These are phyloP conservation scores for Drosophila biarmipes DNA, from an alignment of 1,140 invertebrate species.

Conservation along the genomic window DNA sequence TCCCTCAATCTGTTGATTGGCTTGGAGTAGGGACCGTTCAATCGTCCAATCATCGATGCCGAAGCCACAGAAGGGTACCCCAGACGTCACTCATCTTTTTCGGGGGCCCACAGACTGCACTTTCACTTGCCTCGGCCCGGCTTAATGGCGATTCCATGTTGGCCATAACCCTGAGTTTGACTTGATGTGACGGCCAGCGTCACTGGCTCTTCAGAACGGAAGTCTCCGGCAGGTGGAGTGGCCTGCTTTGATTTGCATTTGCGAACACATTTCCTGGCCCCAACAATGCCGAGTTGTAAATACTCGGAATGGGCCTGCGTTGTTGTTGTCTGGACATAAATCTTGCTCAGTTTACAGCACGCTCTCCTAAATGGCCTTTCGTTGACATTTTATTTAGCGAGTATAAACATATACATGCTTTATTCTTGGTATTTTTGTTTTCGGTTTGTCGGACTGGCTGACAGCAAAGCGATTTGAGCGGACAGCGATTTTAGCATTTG, in stretches of 20 bases:
- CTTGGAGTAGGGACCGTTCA: neutral
- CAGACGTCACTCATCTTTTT: constrained; percentile 23
- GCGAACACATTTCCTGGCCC: constrained; percentile 10
- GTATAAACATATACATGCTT: constrained; percentile 34
- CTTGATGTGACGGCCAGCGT: constrained; percentile 12
- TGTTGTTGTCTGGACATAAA: constrained; percentile 66
- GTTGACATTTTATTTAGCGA: constrained; percentile 73
- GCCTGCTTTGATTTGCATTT: constrained; percentile 38
- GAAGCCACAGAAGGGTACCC: neutral
- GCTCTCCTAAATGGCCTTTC: constrained; percentile 59
- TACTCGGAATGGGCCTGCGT: constrained; percentile 15
- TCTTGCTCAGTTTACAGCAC: constrained; percentile 69
- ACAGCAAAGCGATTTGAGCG: constrained; percentile 69
- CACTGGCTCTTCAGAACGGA: constrained; percentile 1
- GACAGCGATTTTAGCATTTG: constrained; percentile 74
- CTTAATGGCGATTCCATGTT: constrained; percentile 40
- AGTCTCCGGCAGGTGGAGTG: constrained; percentile 30
- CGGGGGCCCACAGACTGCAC: constrained; percentile 2
- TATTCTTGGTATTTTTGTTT: constrained; percentile 57
- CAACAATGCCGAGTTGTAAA: constrained; percentile 12
- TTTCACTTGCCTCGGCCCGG: neutral
- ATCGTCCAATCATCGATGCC: constrained; percentile 10
- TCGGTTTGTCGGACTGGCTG: constrained; percentile 58
- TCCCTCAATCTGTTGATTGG: constrained; percentile 14
- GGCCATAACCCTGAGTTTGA: constrained; percentile 10